A percentile compares a stretch with the other conserved stretches of the same genome.
phyloP scores from a whole-genome alignment of 2,797 vertebrate species.

The Acanthurus leucopareius region DNA sequence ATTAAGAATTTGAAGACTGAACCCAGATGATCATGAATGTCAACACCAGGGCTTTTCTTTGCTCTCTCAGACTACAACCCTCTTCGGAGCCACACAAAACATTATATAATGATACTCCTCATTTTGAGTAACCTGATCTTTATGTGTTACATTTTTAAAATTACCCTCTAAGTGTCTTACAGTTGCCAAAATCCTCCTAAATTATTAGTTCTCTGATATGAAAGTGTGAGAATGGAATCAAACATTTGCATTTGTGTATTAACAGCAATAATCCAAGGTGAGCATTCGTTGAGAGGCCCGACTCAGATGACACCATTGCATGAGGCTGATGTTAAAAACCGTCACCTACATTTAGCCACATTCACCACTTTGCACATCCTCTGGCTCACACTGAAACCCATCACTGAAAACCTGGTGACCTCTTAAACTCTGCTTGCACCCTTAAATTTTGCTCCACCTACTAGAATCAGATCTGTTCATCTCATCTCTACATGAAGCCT shows the following conservation, averaged over 20 bases:
- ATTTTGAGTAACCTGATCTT: neutral
- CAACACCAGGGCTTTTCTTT: neutral
- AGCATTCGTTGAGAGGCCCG: neutral
- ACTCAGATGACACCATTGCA: neutral
- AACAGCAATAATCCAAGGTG: neutral
- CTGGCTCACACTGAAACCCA: constrained; percentile 10
- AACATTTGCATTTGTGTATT: neutral
- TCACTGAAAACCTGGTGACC: constrained; percentile 13
- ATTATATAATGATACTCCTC: no score
- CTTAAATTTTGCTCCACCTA: neutral
- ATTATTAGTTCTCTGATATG: neutral
- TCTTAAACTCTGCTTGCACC: neutral
- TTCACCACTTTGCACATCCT: neutral
- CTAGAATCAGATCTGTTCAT: no score
- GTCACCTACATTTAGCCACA: neutral
- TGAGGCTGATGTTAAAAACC: neutral
- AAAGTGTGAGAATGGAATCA: neutral
- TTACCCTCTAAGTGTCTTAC: neutral
- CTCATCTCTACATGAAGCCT: no score
- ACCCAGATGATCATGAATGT: neutral
- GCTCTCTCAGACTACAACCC: neutral
- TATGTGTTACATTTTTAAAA: neutral
- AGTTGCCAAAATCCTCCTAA: neutral
- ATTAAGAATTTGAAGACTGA: neutral
- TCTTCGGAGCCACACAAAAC: neutral